These are phyloP conservation scores for Cygnus buccinator DNA, from an alignment of 2,113 vertebrate species.

Conservation along the genomic window DNA sequence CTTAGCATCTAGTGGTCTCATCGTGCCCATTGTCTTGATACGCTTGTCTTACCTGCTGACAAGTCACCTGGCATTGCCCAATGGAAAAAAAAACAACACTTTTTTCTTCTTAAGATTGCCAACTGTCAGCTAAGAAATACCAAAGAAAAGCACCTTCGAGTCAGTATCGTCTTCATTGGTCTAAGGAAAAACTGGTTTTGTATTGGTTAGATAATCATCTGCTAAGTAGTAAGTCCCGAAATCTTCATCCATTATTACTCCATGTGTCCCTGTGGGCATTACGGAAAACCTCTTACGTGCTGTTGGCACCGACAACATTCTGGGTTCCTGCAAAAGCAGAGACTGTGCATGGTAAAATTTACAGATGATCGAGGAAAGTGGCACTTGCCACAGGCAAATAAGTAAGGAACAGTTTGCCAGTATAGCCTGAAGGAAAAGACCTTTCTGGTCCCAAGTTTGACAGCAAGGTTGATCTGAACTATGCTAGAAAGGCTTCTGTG, in stretches of 20 bases:
- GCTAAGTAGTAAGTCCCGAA: background rate
- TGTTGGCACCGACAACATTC: background rate
- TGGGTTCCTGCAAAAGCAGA: background rate
- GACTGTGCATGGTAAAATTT: background rate
- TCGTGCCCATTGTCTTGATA: fast-evolving
- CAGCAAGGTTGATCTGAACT: background rate
- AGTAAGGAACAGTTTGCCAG: background rate
- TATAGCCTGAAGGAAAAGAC: background rate
- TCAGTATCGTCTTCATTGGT: background rate
- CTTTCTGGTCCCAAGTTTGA: background rate
- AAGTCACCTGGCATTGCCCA: background rate
- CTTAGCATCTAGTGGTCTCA: background rate
- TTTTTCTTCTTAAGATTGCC: background rate
- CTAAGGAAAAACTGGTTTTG: background rate
- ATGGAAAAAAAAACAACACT: background rate
- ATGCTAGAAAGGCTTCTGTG: background rate
- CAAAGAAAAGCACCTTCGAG: background rate
- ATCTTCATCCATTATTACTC: background rate
- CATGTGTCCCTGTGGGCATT: fast-evolving
- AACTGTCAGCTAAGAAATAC: background rate
- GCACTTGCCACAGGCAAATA: background rate
- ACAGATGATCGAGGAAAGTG: background rate
- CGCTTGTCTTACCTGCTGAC: background rate
- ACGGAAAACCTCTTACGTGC: fast-evolving
- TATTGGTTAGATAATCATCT: fast-evolving